Base-by-base conservation (phyloP, 1,140 invertebrate genomes). In the Bombus cullumanus region DNA sequence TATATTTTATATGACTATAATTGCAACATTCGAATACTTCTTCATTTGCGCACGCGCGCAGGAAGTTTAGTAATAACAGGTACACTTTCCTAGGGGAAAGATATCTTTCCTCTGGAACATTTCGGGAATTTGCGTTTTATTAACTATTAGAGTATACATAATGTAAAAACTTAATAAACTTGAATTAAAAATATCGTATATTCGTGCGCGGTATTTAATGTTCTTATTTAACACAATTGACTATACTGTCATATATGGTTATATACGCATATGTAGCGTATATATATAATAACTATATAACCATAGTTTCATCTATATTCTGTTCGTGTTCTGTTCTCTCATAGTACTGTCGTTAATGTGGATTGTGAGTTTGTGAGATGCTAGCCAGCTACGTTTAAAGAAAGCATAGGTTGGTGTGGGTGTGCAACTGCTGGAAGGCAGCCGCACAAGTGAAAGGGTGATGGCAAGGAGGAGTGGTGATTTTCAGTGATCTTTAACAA, bases 381-480 rank as follows among this genome's bases (percentile, higher is more conserved):
- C 25, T 72, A 84, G 83, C 53, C 28, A 84, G 76, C 68, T 84
- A 31, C 76, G 83, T 84, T 79, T 83, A 31, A 84, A 84, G 75
- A 78, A 66, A 84, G 37, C 47, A 68, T 79, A 84, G 66, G 39
- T 80, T 71, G 77, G 59, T 81, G 84, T 85, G 79, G 84, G 79
- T 85, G 84, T 85, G 79, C 79, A 66, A 74, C 76, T 73, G 62
- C 72, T 89, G 72, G 59, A 68, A 78, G 80, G n/a, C 66, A 88
- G 66, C 83, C 81, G 86, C 90, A 84, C 86, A 90, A 91, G 91
- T 89, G 87, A 92, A 85, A 89, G 87, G 87, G 92, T 92, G 90
- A 94, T 94, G 92, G 92, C 90, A 92, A 92, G 91, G 89, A 86
- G 89, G 74, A 83, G 86, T 83, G 83, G 79, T 89, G 82, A 89